phyloP scores from a whole-genome alignment of 2,797 vertebrate species.

The Carduelis carduelis region DNA sequence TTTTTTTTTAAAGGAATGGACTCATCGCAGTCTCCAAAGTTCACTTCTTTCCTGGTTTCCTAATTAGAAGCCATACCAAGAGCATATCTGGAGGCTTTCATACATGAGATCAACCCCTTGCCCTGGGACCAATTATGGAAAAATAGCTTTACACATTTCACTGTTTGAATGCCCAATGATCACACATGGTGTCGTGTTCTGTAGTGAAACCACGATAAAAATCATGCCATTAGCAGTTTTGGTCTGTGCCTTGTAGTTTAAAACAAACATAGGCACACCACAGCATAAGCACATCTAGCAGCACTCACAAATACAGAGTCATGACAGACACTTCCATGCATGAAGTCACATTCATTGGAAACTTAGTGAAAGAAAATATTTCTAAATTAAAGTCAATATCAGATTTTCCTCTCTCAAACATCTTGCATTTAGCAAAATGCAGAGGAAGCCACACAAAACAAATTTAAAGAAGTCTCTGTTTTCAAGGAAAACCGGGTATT shows the following conservation, averaged over 20 bases:
- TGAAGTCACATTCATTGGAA: background rate
- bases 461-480: background rate
- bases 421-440: background rate
- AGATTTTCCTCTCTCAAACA: background rate
- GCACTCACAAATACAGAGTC: background rate
- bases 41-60: slow-evolving; percentile 69
- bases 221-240: slow-evolving; percentile 6
- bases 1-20: slow-evolving; percentile 52
- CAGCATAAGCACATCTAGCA: background rate
- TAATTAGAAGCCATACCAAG: slow-evolving; percentile 75
- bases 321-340: background rate
- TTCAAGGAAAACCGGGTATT: background rate
- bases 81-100: slow-evolving; percentile 70
- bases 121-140: slow-evolving; percentile 77
- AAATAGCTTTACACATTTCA: slow-evolving; percentile 69
- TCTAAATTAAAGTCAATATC: background rate
- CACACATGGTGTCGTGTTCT: slow-evolving; percentile 63
- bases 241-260: background rate
- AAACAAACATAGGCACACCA: background rate
- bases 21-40: slow-evolving; percentile 74
- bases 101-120: slow-evolving; percentile 69
- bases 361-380: background rate
- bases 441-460: background rate
- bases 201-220: slow-evolving; percentile 46
- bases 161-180: slow-evolving; percentile 68